phyloP scores from a whole-genome alignment of 2,113 vertebrate genomes.

The Oceanodroma tethys region DNA sequence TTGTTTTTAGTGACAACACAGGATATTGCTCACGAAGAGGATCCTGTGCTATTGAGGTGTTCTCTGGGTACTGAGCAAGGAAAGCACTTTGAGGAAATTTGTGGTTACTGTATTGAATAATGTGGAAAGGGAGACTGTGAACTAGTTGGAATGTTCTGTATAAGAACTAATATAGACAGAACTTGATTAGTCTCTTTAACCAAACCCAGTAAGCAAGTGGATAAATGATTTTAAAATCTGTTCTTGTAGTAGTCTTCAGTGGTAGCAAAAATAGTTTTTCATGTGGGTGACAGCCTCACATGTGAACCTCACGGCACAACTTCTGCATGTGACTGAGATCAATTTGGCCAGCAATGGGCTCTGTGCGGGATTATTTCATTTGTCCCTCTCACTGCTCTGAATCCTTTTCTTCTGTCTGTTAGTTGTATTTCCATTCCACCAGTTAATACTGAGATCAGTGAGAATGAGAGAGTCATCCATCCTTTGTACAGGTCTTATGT shows the following conservation, averaged over 20 bases:
- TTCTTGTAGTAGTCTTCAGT: neutral
- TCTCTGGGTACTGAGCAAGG: neutral
- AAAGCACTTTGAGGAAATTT: neutral
- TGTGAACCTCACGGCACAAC: neutral
- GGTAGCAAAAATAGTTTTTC: neutral
- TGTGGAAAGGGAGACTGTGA: neutral
- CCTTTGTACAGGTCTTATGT: neutral
- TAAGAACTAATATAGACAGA: neutral
- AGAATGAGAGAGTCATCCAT: neutral
- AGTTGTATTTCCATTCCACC: neutral
- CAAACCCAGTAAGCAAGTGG: neutral
- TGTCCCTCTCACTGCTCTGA: neutral
- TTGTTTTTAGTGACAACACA: neutral
- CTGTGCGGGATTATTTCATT: neutral
- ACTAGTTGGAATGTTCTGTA: neutral
- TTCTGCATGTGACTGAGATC: neutral
- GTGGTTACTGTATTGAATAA: neutral
- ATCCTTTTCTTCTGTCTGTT: neutral
- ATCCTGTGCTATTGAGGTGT: neutral
- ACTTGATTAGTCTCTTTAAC: neutral
- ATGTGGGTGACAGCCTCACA: fast-evolving
- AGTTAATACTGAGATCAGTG: neutral
- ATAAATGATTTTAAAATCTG: neutral
- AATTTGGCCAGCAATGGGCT: neutral
- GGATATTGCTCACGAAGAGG: neutral